Base-by-base conservation (phyloP, 2,888 invertebrate genomes). In the Thereva unica region DNA sequence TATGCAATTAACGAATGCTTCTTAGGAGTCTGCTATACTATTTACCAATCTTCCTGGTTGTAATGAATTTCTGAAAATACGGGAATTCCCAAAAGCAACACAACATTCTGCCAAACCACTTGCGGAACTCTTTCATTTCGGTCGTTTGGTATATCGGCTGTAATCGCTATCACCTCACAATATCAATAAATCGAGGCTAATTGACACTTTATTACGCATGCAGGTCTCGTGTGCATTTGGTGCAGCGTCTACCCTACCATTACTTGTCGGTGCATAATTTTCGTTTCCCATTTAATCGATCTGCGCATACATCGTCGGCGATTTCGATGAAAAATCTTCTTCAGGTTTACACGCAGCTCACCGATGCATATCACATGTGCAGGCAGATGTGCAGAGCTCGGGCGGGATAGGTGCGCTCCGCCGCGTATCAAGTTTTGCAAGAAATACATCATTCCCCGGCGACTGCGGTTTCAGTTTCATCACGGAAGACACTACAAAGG, bases 121-220 rank as follows among this genome's bases (percentile, higher is more conserved):
- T 23, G 23, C 23, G 23, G 23, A 2, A 23, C 23, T 23, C 23
- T 23, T 23, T 23, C 44, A 44, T 44, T 44, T 44, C 44, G 44
- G n/a, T 9, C 44, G 8, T 44, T n/a, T 9, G 8, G 8, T 8
- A 42, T 65, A 38, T 66, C 41, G 66, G 50, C 23, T 23, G 23
- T 23, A 23, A 23, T 23, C 50, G 59, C 61, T 45, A 67, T 54
- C 68, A 67, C 64, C 64, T 67, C 41, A 53, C 64, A 64, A 53
- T 57, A 63, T 57, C 64, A 67, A 68, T 68, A 68, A 68, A 68
- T 68, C 64, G 64, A 63, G 38, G 49, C 52, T 68, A 68, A 68
- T 68, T 68, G 68, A 66, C 67, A 68, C 57, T 67, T 68, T 67
- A 68, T 68, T 68, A 54, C 66, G 52, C 54, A 59, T 55, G 50